These are phyloP conservation scores for Saimiri boliviensis DNA, from an alignment of 2,113 vertebrate genomes.

Conservation along the genomic window DNA sequence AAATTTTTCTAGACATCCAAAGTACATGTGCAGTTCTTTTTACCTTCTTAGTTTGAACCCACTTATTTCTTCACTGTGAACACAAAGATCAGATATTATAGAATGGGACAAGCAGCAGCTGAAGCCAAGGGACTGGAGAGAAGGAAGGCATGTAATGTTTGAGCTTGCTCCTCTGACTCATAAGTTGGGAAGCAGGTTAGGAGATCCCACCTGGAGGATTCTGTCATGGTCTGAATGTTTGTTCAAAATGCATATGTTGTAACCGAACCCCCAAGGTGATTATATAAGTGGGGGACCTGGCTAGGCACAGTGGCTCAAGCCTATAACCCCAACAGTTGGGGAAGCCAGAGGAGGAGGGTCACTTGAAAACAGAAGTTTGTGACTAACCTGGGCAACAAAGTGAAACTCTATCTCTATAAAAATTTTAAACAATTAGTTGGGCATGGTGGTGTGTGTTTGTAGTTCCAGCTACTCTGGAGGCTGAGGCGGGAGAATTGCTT, in stretches of 20 bases:
- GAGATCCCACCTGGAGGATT: background rate
- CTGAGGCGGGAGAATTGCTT: too few relatives aligned
- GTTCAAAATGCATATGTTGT: background rate
- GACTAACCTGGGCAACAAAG: too few relatives aligned
- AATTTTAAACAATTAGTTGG: too few relatives aligned
- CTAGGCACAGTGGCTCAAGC: too few relatives aligned
- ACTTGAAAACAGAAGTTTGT: too few relatives aligned
- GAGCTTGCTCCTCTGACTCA: slow-evolving; percentile 2
- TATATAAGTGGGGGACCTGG: background rate
- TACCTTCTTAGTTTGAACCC: slow-evolving; percentile 11
- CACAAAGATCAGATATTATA: background rate
- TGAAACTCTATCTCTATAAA: too few relatives aligned
- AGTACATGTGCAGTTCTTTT: background rate
- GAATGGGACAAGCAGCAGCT: background rate
- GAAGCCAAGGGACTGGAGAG: background rate
- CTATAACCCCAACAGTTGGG: too few relatives aligned
- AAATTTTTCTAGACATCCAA: background rate
- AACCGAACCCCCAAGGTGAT: background rate
- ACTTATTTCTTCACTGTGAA: slow-evolving; percentile 25
- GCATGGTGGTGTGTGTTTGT: too few relatives aligned
- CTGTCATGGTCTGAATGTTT: background rate
- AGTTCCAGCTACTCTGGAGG: too few relatives aligned
- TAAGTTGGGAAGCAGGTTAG: background rate
- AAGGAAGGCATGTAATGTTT: background rate
- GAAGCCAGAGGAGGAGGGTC: too few relatives aligned